phyloP scores from a whole-genome alignment of 2,797 vertebrate genomes.

The Propithecus perrieri region DNA sequence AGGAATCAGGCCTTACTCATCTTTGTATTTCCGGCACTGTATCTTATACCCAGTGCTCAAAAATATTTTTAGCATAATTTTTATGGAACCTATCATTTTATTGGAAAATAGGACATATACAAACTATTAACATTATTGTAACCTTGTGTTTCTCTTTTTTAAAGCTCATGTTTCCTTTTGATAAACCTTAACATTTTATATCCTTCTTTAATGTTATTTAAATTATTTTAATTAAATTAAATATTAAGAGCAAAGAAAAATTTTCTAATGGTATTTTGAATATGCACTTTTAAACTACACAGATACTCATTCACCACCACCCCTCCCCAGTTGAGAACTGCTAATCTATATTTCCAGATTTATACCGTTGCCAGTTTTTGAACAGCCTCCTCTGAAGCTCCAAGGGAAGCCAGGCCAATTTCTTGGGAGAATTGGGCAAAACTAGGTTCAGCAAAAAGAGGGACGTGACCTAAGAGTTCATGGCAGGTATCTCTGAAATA shows the following conservation, averaged over 20 bases:
- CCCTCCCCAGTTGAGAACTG: background rate
- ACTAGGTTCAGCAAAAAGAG: constrained; percentile 95
- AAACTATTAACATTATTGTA: constrained; percentile 20
- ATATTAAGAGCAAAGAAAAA: background rate
- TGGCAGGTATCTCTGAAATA: constrained; percentile 94
- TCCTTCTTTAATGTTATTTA: constrained; percentile 21
- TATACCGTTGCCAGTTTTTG: constrained; percentile 95
- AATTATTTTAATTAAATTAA: constrained; percentile 36
- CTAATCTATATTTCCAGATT: constrained; percentile 40
- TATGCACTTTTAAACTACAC: constrained; percentile 1
- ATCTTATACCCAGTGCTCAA: background rate
- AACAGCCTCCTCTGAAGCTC: constrained; percentile 94
- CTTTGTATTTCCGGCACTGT: background rate
- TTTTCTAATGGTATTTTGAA: background rate
- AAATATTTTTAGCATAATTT: constrained; percentile 10
- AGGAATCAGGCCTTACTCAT: background rate
- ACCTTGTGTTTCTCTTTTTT: background rate
- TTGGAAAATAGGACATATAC: background rate
- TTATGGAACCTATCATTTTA: background rate
- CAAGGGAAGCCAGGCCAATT: constrained; percentile 95
- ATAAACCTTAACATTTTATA: constrained; percentile 25
- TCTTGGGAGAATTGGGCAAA: constrained; percentile 98
- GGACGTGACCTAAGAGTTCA: constrained; percentile 95
- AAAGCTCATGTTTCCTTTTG: constrained; percentile 27
- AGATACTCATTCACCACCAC: background rate